Evolutionary conservation across 2,888 invertebrate genomes (phyloP).

Genomic region (Bombylius major): DNA sequence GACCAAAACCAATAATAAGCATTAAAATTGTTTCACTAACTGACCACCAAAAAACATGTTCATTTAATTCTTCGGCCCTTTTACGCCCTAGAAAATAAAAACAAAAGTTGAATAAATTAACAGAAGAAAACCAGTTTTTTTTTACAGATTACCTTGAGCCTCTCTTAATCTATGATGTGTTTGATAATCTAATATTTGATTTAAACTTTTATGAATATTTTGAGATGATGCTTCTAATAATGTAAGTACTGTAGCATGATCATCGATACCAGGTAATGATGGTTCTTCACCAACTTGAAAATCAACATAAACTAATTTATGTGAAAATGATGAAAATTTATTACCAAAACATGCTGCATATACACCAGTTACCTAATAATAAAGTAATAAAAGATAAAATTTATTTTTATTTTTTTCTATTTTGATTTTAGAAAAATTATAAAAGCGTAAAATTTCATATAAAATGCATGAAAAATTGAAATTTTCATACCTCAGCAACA

Average conservation of each 20-base stretch:
- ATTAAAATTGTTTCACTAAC: conserved; percentile 76
- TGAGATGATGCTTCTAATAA: conserved; percentile 89
- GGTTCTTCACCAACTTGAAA: conserved; percentile 90
- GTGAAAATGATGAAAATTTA: conserved; percentile 97
- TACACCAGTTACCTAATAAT: conserved; percentile 44
- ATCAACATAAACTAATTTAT: conserved; percentile 97
- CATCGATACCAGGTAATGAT: conserved; percentile 65
- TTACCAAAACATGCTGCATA: conserved; percentile 94
- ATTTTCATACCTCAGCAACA: conserved; percentile 44
- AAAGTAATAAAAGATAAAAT: not conserved
- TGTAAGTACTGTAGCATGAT: conserved; percentile 85
- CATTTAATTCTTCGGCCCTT: conserved; percentile 92
- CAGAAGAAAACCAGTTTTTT: not conserved
- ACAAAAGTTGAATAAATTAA: not conserved
- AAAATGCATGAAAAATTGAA: not conserved
- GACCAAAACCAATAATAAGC: conserved; percentile 72
- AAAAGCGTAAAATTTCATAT: not conserved
- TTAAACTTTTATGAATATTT: conserved; percentile 79
- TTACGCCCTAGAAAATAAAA: conserved; percentile 50
- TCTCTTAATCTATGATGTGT: conserved; percentile 93
- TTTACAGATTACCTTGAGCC: conserved; percentile 52
- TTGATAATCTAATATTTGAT: conserved; percentile 84
- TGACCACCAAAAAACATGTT: conserved; percentile 89
- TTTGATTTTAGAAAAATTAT: too few species aligned
- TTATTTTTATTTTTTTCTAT: not conserved